Base-by-base conservation (phyloP, 2,888 invertebrate genomes). In the Cyclophora albipunctata region DNA sequence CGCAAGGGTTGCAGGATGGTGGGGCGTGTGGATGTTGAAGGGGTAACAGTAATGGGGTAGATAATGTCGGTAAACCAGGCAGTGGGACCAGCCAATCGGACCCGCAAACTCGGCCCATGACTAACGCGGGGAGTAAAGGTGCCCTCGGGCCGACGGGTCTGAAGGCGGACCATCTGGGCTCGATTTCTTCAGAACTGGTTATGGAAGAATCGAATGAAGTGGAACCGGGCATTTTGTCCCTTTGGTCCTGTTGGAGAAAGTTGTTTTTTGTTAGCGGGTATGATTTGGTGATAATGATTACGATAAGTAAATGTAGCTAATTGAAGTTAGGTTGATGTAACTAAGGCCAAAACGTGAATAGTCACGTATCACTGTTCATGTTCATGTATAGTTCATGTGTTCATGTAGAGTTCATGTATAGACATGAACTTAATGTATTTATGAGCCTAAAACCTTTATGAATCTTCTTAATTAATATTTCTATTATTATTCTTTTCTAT, bases 61-160 rank as follows among this genome's bases (percentile, higher is more conserved):
- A 87, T 0, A 88, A 64, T 0, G 87, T 66, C 0, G 88, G 85
- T 7, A 89, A 51, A 0, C 84, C 81, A 0, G 88, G 88, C 43
- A 89, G 59, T 0, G 88, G 89, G 7, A 89, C 84, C 49, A 89
- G 69, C 89, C 89, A 89, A 34, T 89, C 89, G 0, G 89, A 86
- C 0, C 89, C 89, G 47, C 88, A 89, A 0, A 89, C 89, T n/a
- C 89, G 66, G 3, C 88, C 86, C 83, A 89, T 88, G 20, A 88
- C 87, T 6, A 89, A 54, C 0, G 89, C 86, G 0, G 88, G 86
- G 5, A 89, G 64, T 42, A 87, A 58, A 0, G 88, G 89, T n/a
- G 86, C 81, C 0, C 87, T 73, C 0, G 84, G 87, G 0, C 88
- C 87, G 1, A 89, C 89, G 0, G 89, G 89, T 3, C 88, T 73